phyloP scores from a whole-genome alignment of 2,888 invertebrate genomes.

The Epinotia demarniana region DNA sequence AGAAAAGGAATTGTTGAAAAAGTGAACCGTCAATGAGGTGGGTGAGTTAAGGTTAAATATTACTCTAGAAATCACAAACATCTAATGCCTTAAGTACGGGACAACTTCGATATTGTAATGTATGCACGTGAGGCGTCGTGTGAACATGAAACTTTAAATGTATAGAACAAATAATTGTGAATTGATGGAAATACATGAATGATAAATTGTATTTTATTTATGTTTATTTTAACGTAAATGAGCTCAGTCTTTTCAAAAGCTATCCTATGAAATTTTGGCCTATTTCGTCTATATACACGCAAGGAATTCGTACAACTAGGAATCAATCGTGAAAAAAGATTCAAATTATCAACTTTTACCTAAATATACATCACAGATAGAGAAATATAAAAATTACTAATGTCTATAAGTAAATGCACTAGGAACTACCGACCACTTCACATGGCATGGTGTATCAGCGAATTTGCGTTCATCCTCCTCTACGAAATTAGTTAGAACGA shows the following conservation, averaged over 20 bases:
- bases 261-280: constrained; percentile 17
- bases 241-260: constrained; percentile 2
- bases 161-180: constrained; percentile 7
- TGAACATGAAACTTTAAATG: constrained; percentile 9
- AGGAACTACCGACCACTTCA: neutral
- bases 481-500: neutral
- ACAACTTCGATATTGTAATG: neutral
- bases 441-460: neutral
- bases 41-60: constrained; percentile 10
- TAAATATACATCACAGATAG: constrained; percentile 84
- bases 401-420: constrained; percentile 46
- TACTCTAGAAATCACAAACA: constrained; percentile 10
- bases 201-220: neutral
- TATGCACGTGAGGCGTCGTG: neutral
- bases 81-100: neutral
- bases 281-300: constrained; percentile 63
- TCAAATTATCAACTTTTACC: constrained; percentile 81
- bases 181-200: neutral
- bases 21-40: neutral
- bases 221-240: constrained; percentile 24
- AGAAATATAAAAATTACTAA: constrained; percentile 71
- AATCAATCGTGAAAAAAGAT: constrained; percentile 63
- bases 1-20: neutral
- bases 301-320: constrained; percentile 69
- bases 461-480: neutral